Conservation (phyloP, 2,888 invertebrate genomes). For the Altica lythri region DNA sequence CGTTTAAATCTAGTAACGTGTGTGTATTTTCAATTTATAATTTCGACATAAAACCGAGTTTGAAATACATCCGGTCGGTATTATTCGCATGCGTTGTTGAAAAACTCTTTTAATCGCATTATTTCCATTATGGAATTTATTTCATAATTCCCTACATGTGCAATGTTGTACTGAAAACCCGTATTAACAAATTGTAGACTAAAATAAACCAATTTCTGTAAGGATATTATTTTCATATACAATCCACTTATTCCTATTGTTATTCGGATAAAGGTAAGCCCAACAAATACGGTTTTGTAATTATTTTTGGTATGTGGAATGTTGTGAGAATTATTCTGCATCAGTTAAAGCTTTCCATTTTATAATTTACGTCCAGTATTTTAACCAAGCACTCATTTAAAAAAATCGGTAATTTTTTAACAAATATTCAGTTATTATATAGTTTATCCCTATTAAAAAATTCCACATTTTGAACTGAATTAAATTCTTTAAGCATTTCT, state of each 20-base stretch:
- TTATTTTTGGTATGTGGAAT: too few relatives aligned
- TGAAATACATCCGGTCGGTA: conserved; percentile 38
- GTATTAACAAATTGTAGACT: conserved; percentile 35
- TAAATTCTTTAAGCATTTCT: too few relatives aligned
- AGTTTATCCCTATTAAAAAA: too few relatives aligned
- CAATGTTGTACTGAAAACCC: conserved; percentile 30
- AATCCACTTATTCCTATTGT: conserved; percentile 30
- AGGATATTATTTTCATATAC: conserved; percentile 29
- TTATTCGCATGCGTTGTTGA: conserved; percentile 31
- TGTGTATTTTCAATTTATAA: conserved; percentile 21
- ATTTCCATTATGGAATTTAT: conserved; percentile 46
- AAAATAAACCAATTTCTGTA: conserved; percentile 34
- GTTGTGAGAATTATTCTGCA: too few relatives aligned
- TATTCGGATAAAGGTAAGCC: too few relatives aligned
- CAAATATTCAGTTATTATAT: too few relatives aligned
- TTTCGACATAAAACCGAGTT: conserved; percentile 12
- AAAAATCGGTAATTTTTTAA: too few relatives aligned
- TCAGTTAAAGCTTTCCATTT: too few relatives aligned
- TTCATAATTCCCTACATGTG: conserved; percentile 44
- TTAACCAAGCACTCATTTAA: too few relatives aligned
- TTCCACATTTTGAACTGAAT: too few relatives aligned
- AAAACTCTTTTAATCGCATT: conserved; percentile 50
- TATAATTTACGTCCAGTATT: too few relatives aligned
- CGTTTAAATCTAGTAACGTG: conserved; percentile 16
- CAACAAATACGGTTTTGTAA: too few relatives aligned